phyloP scores from a whole-genome alignment of 2,797 vertebrate genomes.

The Harpagifer antarcticus region DNA sequence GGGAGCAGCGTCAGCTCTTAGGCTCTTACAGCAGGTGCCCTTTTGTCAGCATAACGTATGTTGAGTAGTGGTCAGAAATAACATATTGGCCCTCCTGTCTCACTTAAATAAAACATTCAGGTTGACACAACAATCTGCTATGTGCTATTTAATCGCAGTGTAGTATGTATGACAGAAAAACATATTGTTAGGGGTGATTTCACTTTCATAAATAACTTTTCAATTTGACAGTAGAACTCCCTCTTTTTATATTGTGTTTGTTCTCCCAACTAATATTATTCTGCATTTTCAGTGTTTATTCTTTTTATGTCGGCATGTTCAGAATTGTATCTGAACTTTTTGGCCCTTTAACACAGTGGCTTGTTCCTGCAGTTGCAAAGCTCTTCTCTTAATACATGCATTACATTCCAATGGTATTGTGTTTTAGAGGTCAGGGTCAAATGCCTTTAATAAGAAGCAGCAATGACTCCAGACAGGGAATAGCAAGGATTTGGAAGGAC shows the following conservation, averaged over 20 bases:
- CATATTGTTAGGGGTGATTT: background rate
- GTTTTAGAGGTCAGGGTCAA: conserved; percentile 67
- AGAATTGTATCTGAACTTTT: conserved; percentile 13
- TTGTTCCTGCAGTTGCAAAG: conserved; percentile 27
- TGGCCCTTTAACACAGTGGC: background rate
- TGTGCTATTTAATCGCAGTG: conserved; percentile 34
- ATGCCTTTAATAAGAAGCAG: conserved; percentile 63
- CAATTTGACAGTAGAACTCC: background rate
- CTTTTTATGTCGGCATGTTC: conserved; percentile 16
- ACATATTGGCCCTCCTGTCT: conserved; percentile 55
- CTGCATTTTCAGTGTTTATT: conserved; percentile 2
- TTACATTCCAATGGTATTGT: conserved; percentile 53
- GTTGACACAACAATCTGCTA: conserved; percentile 13
- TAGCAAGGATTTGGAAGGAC: conserved; percentile 71
- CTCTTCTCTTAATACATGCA: conserved; percentile 54
- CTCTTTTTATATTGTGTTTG: background rate
- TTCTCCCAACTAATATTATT: background rate
- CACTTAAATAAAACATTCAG: conserved; percentile 43
- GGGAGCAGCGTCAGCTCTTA: conserved; percentile 53
- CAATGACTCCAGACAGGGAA: conserved; percentile 59
- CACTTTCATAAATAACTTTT: background rate
- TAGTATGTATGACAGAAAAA: conserved; percentile 13
- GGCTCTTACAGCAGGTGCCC: conserved; percentile 41
- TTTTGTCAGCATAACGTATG: conserved; percentile 62
- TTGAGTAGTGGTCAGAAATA: conserved; percentile 69